Evolutionary conservation across 2,888 invertebrate species (phyloP).

Genomic region (Zelleria hepariella): DNA sequence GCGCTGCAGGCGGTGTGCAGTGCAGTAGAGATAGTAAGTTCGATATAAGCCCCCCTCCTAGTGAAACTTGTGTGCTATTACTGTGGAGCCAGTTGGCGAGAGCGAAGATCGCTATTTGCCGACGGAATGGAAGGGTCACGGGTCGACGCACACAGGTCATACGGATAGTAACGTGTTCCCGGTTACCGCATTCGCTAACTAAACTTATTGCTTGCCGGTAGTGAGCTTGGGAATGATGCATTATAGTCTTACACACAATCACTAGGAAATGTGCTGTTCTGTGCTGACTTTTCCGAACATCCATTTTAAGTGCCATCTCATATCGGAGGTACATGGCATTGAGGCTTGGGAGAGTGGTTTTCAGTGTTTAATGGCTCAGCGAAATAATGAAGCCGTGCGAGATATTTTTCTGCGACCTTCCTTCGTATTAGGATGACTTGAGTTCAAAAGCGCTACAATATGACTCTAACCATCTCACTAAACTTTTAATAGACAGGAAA

Average conservation of each 20-base stretch:
- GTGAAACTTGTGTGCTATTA: neutral
- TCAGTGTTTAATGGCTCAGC: too few species aligned
- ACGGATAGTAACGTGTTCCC: constrained; percentile 5
- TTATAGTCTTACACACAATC: neutral
- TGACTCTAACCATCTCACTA: too few species aligned
- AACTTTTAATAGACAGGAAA: too few species aligned
- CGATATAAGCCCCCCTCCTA: neutral
- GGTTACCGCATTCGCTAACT: neutral
- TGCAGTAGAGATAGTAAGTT: neutral
- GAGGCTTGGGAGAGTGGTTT: too few species aligned
- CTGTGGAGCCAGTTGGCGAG: constrained; percentile 12
- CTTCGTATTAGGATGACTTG: too few species aligned
- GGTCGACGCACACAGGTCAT: constrained; percentile 44
- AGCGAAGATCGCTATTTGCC: constrained; percentile 34
- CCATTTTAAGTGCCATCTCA: too few species aligned
- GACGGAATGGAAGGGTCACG: constrained; percentile 20
- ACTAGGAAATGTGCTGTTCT: neutral
- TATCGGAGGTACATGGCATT: too few species aligned
- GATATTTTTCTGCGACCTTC: too few species aligned
- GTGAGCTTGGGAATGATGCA: neutral
- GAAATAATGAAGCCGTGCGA: too few species aligned
- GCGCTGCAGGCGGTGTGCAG: neutral
- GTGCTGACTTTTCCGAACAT: too few species aligned
- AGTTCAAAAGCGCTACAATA: too few species aligned
- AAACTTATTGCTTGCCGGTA: neutral